A percentile compares a stretch with the other conserved stretches of the same genome.
Evolutionary conservation across 2,797 vertebrate genomes (phyloP).

Genomic region (Crenichthys baileyi): DNA sequence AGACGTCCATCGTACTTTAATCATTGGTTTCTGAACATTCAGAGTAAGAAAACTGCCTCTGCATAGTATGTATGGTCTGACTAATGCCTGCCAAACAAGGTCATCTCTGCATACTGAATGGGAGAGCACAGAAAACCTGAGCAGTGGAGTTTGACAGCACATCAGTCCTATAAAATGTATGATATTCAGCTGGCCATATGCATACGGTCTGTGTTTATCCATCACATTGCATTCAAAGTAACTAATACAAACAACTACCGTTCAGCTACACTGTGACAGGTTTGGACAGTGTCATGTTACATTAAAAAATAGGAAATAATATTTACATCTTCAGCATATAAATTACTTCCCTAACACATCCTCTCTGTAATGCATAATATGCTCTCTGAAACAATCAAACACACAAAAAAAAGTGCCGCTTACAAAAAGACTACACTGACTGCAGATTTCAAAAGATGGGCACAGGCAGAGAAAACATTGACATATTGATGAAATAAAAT

Average conservation of each 20-base stretch:
- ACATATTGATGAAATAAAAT: constrained; percentile 50
- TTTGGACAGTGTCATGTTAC: constrained; percentile 56
- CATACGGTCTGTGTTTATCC: constrained; percentile 35
- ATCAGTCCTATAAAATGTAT: constrained; percentile 22
- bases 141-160: constrained; percentile 56
- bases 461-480: constrained; percentile 12
- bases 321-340: constrained; percentile 81
- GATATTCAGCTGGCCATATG: constrained; percentile 60
- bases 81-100: neutral
- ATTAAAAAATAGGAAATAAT: constrained; percentile 63
- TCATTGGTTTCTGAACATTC: constrained; percentile 67
- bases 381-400: constrained; percentile 40
- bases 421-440: constrained; percentile 54
- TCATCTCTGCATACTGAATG: constrained; percentile 21
- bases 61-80: constrained; percentile 70
- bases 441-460: constrained; percentile 47
- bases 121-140: constrained; percentile 68
- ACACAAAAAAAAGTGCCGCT: constrained; percentile 49
- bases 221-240: constrained; percentile 66
- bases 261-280: constrained; percentile 56
- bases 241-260: constrained; percentile 50
- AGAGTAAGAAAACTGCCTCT: constrained; percentile 58
- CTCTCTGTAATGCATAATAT: constrained; percentile 73
- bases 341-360: constrained; percentile 76
- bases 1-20: constrained; percentile 25